phyloP scores from a whole-genome alignment of 1,140 invertebrate genomes.

The Leptinotarsa defecta region DNA sequence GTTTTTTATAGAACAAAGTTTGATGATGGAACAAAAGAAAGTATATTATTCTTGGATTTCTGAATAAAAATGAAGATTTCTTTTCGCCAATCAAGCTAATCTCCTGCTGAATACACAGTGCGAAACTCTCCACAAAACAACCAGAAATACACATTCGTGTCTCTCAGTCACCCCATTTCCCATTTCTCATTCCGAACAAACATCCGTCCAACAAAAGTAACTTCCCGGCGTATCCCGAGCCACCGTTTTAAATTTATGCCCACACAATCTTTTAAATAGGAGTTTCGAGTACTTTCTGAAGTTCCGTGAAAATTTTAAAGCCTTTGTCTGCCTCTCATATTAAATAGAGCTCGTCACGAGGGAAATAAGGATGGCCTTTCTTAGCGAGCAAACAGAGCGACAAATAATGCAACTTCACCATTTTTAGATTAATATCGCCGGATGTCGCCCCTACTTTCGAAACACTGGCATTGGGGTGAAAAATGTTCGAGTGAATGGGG shows the following conservation, averaged over 20 bases:
- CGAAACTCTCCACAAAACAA: no score
- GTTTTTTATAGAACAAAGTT: no score
- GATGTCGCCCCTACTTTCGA: background rate
- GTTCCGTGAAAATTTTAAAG: background rate
- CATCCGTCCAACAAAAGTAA: background rate
- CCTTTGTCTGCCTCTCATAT: background rate
- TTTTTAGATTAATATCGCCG: background rate
- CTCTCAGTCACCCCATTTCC: background rate
- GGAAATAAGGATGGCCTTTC: background rate
- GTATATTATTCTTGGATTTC: no score
- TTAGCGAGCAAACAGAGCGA: constrained; percentile 2
- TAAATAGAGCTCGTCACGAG: constrained; percentile 5
- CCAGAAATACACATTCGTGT: no score
- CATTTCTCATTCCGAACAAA: background rate
- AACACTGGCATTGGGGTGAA: background rate
- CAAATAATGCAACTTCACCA: constrained; percentile 5
- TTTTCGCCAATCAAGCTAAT: no score
- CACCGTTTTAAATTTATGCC: background rate
- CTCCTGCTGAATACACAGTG: no score
- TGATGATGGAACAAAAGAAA: no score
- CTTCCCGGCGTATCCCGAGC: background rate
- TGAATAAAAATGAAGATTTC: no score
- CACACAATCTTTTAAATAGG: constrained; percentile 6
- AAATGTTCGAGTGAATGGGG: no score
- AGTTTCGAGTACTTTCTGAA: constrained; percentile 3